A percentile compares a stretch with the other conserved stretches of the same genome.
These are phyloP conservation scores for Orthonyx spaldingii DNA, from an alignment of 2,113 vertebrate genomes.

Conservation along the genomic window DNA sequence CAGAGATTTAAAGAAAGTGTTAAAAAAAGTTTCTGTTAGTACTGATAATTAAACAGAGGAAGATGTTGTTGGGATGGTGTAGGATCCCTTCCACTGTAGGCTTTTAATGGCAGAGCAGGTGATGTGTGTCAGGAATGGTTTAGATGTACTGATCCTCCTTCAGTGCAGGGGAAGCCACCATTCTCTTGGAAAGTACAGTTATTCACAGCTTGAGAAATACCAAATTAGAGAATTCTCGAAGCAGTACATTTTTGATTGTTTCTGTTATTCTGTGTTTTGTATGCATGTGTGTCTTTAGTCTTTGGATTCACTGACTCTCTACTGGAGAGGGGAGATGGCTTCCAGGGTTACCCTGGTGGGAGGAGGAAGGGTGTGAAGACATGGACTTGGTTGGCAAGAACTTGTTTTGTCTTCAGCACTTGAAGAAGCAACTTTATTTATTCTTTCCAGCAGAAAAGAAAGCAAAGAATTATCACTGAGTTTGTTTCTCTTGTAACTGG, in stretches of 20 bases:
- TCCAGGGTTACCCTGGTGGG: not conserved
- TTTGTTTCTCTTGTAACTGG: not conserved
- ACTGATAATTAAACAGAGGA: not conserved
- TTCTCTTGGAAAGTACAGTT: not conserved
- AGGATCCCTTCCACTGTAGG: not conserved
- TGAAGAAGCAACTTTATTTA: not conserved
- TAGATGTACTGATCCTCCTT: not conserved
- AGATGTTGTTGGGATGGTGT: not conserved
- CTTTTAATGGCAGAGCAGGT: not conserved
- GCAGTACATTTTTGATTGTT: not conserved
- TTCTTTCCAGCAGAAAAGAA: not conserved
- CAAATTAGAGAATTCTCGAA: not conserved
- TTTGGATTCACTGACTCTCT: not conserved
- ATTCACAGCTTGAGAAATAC: not conserved
- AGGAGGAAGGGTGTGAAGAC: not conserved
- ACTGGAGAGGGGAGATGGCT: not conserved
- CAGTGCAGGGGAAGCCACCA: not conserved
- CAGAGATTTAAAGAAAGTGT: not conserved
- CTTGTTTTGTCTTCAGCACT: conserved; percentile 6
- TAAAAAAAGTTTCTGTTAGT: not conserved
- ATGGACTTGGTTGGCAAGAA: not conserved
- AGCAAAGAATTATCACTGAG: not conserved
- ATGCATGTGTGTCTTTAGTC: not conserved
- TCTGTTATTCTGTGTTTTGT: not conserved
- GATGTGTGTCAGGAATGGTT: not conserved